These are phyloP conservation scores for Apeltes quadracus DNA, from an alignment of 2,113 vertebrate genomes.

Conservation along the genomic window DNA sequence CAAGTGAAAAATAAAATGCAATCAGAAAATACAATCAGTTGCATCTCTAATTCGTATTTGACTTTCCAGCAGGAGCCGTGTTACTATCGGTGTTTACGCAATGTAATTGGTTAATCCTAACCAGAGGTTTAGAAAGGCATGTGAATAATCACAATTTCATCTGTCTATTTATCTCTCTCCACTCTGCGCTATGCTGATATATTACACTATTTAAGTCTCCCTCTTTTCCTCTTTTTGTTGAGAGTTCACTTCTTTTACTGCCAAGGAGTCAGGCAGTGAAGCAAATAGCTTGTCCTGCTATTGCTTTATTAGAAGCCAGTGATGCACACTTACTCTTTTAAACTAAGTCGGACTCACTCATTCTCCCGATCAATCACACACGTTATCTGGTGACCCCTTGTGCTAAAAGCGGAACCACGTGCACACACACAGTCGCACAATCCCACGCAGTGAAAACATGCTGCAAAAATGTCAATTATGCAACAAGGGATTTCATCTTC, in stretches of 20 bases:
- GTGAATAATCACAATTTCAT: slow-evolving; percentile 60
- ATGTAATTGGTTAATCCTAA: slow-evolving; percentile 55
- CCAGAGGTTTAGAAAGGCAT: slow-evolving; percentile 56
- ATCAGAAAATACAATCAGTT: neutral
- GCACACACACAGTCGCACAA: neutral
- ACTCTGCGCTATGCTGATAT: slow-evolving; percentile 60
- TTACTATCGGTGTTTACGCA: slow-evolving; percentile 25
- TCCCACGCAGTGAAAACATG: neutral
- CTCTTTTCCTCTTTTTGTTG: slow-evolving; percentile 65
- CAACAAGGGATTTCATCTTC: neutral
- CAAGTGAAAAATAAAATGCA: neutral
- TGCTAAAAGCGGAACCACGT: slow-evolving; percentile 21
- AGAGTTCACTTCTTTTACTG: slow-evolving; percentile 71
- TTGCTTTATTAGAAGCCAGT: slow-evolving; percentile 69
- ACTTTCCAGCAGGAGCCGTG: slow-evolving; percentile 16
- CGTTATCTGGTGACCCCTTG: slow-evolving; percentile 28
- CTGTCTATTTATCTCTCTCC: slow-evolving; percentile 55
- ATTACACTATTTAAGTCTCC: slow-evolving; percentile 74
- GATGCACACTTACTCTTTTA: slow-evolving; percentile 59
- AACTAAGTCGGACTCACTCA: slow-evolving; percentile 55
- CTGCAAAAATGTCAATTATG: slow-evolving; percentile 6
- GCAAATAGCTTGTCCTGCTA: slow-evolving; percentile 75
- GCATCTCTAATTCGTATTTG: slow-evolving; percentile 2
- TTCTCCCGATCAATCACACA: slow-evolving; percentile 56
- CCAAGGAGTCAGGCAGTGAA: slow-evolving; percentile 65